Base-by-base conservation (phyloP, 2,888 invertebrate genomes). In the Tipula unca region DNA sequence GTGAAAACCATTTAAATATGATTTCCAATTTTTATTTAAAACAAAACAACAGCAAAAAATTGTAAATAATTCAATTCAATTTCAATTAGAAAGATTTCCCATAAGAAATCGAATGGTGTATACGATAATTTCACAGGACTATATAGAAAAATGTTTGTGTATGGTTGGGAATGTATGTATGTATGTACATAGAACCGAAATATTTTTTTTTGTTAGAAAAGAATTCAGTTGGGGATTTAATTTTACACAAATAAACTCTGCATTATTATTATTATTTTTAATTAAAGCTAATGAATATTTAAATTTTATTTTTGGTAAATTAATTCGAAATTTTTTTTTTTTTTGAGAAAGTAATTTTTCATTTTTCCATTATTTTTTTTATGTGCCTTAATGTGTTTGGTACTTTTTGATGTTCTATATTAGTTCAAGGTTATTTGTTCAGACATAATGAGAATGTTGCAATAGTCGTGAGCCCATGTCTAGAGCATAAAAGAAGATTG, bases 81-180 rank as follows among this genome's bases (percentile, higher is more conserved):
- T 69, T 69, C 69, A 69, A 69, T 69, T 69, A 69, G 25, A 69
- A 69, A 69, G 69, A 69, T 69, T 69, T 69, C 69, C 69, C 69
- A 25, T 25, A 69, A 69, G 69, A 69, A 13, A 69, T 69, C 69
- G 25, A 69, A 69, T 69, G 69, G 10, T 69, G 25, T 48, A 5
- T 25, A 25, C 69, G 69, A 13, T 69, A 25, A 48, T 17, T 48
- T 48, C 48, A 48, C n/a, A 48, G 17, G 48, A 48, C n/a, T 69
- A 17, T 48, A 17, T 17, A 20, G n/a, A n/a, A n/a, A n/a, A n/a
- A n/a, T n/a, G 48, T 48, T 48, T n/a, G 17, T 17, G 48, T 17
- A 17, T 3, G 4, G 48, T 39, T 35, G 35, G 35, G 3, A n/a
- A n/a, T 35, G 35, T 6, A 35, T 35, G 6, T 35, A 35, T 35